A percentile compares a stretch with the other conserved stretches of the same genome.
phyloP scores from a whole-genome alignment of 2,113 vertebrate genomes.

The Bufo bufo region DNA sequence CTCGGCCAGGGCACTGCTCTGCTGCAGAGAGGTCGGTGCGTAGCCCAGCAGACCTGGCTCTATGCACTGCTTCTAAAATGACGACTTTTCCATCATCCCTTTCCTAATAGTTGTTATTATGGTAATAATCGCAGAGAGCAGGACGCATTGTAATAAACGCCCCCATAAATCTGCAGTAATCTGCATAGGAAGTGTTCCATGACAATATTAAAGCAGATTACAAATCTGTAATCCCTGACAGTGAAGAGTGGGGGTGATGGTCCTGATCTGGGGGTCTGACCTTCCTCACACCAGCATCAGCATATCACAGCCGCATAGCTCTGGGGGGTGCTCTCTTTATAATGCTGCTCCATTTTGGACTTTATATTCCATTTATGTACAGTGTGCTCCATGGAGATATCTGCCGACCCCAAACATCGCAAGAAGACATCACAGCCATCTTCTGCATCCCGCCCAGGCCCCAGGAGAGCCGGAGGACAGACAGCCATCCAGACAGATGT shows the following conservation, averaged over 20 bases:
- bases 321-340: background rate
- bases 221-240: background rate
- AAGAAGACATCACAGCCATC: background rate
- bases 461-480: background rate
- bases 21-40: background rate
- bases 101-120: background rate
- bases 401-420: background rate
- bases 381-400: background rate
- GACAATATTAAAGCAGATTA: background rate
- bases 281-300: slow-evolving; percentile 21
- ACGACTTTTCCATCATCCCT: background rate
- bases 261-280: slow-evolving; percentile 23
- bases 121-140: background rate
- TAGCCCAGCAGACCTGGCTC: background rate
- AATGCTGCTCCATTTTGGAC: background rate
- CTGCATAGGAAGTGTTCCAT: background rate
- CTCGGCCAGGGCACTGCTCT: background rate
- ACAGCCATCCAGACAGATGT: background rate
- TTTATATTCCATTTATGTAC: slow-evolving; percentile 43
- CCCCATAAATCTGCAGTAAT: background rate
- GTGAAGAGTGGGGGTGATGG: slow-evolving; percentile 2
- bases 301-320: slow-evolving; percentile 5
- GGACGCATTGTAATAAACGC: background rate
- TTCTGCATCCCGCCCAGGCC: background rate
- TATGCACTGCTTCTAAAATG: too few relatives aligned